These are phyloP conservation scores for Petroica traversi DNA, from an alignment of 2,113 vertebrate genomes.

Conservation along the genomic window DNA sequence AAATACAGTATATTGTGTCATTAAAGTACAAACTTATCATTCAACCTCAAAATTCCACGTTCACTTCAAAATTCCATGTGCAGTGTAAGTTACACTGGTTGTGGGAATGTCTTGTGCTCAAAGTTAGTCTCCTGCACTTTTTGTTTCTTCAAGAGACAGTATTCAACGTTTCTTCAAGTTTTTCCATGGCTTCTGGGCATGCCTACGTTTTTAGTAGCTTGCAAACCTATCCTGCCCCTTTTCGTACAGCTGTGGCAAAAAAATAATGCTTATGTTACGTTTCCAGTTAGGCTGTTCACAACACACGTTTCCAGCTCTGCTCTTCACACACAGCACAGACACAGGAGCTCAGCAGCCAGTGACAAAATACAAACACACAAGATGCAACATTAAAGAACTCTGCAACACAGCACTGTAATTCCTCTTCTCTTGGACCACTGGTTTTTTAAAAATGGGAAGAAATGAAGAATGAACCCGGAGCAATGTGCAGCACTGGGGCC, in stretches of 20 bases:
- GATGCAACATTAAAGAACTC: not conserved
- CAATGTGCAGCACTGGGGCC: not conserved
- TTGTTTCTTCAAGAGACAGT: constrained; percentile 61
- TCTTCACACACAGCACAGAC: not conserved
- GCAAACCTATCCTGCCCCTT: constrained; percentile 70
- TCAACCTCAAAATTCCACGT: constrained; percentile 44
- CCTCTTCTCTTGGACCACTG: not conserved
- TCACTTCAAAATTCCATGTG: constrained; percentile 49
- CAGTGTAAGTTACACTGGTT: constrained; percentile 39
- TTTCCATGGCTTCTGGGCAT: constrained; percentile 64
- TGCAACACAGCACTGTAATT: not conserved
- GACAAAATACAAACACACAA: not conserved
- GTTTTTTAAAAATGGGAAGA: not conserved
- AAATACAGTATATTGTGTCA: constrained; percentile 16
- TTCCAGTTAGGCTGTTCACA: constrained; percentile 26
- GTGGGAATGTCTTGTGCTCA: constrained; percentile 51
- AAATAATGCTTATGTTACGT: constrained; percentile 57
- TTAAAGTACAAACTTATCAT: constrained; percentile 34
- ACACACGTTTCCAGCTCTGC: not conserved
- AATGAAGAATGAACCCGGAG: not conserved
- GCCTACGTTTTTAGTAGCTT: constrained; percentile 67
- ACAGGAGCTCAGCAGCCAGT: not conserved
- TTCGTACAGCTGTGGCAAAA: constrained; percentile 66
- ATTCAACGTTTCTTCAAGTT: constrained; percentile 66
- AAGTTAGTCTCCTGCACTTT: constrained; percentile 65